A percentile compares a stretch with the other conserved stretches of the same genome.
These are phyloP conservation scores for Brienomyrus brachyistius DNA, from an alignment of 2,113 vertebrate genomes.

Conservation along the genomic window DNA sequence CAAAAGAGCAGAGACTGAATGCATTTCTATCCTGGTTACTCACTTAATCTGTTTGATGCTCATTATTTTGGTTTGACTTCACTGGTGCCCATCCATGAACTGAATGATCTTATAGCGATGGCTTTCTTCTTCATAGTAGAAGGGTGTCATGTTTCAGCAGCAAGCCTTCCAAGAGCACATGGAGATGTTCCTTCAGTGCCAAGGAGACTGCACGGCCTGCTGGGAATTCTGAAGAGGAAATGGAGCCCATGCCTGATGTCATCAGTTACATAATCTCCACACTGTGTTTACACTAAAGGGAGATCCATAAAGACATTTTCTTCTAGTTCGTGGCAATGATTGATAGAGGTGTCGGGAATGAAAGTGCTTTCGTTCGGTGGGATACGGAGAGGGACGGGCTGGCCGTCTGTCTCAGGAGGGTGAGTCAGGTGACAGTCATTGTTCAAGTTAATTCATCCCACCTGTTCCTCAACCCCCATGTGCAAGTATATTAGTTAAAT, in stretches of 20 bases:
- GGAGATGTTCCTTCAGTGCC: not conserved
- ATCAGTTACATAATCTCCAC: not conserved
- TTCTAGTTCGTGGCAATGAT: not conserved
- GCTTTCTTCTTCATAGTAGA: not conserved
- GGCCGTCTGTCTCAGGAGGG: not conserved
- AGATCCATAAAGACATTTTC: not conserved
- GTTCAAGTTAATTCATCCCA: conserved; percentile 4
- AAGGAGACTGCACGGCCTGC: not conserved
- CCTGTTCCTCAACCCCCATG: not conserved
- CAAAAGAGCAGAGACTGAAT: not conserved
- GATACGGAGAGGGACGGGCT: not conserved
- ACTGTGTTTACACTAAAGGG: not conserved
- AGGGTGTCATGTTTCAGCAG: not conserved
- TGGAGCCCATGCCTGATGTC: not conserved
- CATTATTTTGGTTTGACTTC: not conserved
- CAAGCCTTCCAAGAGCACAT: not conserved
- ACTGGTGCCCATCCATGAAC: not conserved
- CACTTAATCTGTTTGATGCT: not conserved
- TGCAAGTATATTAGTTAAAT: not conserved
- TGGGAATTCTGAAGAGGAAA: not conserved
- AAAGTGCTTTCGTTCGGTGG: not conserved
- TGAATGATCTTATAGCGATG: not conserved
- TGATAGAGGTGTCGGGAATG: not conserved
- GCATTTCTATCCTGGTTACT: not conserved
- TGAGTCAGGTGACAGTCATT: not conserved